Base-by-base conservation (phyloP, 1,140 invertebrate genomes). In the Micrasema minimum region DNA sequence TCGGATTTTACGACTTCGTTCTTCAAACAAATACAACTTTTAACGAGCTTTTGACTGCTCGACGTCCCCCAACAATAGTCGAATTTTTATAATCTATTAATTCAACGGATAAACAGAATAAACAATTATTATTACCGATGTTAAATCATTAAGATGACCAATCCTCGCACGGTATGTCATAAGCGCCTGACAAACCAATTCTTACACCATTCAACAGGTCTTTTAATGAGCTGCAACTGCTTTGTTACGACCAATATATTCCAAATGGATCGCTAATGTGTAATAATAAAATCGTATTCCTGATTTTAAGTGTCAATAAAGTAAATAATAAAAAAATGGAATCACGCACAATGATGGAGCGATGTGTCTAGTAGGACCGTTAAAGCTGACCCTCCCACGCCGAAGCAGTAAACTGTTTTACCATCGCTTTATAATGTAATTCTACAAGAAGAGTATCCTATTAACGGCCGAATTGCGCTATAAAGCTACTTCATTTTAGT, bases 401-500 rank as follows among this genome's bases (percentile, higher is more conserved):
- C 59, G 57, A 62, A 43, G 59, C 37, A 64, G 65, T 75, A 74
- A 74, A 74, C 45, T 65, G 68, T 69, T 72, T 74, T 75, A 75
- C 51, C 69, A 75, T 75, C 69, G 69, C 48, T 71, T 75, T 71
- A 75, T 72, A 72, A 71, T 75, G 73, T 75, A 61, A 75, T 72
- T 75, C 70, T 66, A 75, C 73, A 75, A 75, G 69, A 75, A 75
- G 67, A 71, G 69, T 69, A 75, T 75, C 51, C 22, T 66, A 75
- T 75, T 75, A 75, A 75, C 73, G 66, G 67, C 73, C 73, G 64
- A 75, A 75, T 71, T 75, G 73, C 59, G 61, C 66, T 66, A 69
- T 75, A 75, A 75, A 75, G 65, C 68, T 70, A 71, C 73, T 75
- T 75, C 66, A 69, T 75, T 75, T 75, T 72, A 75, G 66, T 75